Conservation (phyloP, 1,140 invertebrate genomes). For the Ostrea edulis region DNA sequence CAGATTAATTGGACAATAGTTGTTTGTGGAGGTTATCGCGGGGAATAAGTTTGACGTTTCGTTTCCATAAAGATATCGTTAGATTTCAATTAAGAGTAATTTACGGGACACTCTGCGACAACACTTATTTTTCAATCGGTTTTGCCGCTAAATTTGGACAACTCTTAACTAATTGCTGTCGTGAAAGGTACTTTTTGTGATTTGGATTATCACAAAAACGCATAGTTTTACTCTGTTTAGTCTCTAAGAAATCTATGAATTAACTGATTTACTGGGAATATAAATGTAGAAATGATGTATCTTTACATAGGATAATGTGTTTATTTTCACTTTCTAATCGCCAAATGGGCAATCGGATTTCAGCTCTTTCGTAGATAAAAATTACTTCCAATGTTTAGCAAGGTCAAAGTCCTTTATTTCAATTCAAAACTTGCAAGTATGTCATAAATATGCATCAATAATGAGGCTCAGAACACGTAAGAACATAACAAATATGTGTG, state of each 20-base stretch:
- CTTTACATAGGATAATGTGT: slow-evolving; percentile 4
- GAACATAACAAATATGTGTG: too few relatives aligned
- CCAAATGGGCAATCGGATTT: neutral
- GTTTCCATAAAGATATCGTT: slow-evolving; percentile 34
- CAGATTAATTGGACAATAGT: slow-evolving; percentile 34
- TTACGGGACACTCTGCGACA: slow-evolving; percentile 19
- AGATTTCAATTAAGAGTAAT: slow-evolving; percentile 30
- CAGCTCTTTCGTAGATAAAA: neutral
- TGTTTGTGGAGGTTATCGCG: slow-evolving; percentile 1
- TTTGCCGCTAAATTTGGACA: slow-evolving; percentile 4
- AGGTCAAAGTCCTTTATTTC: too few relatives aligned
- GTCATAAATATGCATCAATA: too few relatives aligned
- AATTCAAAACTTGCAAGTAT: too few relatives aligned
- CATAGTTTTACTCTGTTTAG: slow-evolving; percentile 12
- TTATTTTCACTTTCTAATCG: slow-evolving; percentile 19
- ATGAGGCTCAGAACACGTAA: too few relatives aligned
- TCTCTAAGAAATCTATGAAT: slow-evolving; percentile 10
- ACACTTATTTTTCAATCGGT: slow-evolving; percentile 36
- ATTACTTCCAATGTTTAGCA: neutral
- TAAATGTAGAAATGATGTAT: neutral
- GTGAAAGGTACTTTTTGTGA: slow-evolving; percentile 17
- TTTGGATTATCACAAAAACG: slow-evolving; percentile 26
- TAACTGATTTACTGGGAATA: neutral
- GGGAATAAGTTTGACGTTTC: neutral
- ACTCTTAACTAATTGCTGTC: slow-evolving; percentile 12